Conservation (phyloP, 1,140 invertebrate genomes). For the Heliconius hewitsoni region DNA sequence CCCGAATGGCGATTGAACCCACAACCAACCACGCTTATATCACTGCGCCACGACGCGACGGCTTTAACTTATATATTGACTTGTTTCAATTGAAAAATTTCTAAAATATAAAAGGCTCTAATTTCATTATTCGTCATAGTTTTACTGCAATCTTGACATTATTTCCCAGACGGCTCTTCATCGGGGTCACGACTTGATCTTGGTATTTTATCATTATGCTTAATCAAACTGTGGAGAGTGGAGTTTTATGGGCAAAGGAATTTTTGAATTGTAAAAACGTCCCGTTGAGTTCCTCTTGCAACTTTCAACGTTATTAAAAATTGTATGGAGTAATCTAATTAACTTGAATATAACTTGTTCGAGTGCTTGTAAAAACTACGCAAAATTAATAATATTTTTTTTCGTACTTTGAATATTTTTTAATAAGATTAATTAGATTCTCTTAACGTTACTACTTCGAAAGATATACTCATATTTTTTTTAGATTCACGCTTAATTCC, state of each 20-base stretch:
- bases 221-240: background rate
- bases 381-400: background rate
- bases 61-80: too few relatives aligned
- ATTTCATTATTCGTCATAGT: background rate
- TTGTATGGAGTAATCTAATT: background rate
- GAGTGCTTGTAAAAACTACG: background rate
- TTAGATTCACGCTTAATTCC: background rate
- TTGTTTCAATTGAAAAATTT: background rate
- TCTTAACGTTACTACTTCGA: too few relatives aligned
- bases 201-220: background rate
- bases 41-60: too few relatives aligned
- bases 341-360: background rate
- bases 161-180: background rate
- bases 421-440: too few relatives aligned
- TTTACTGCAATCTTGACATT: constrained; percentile 1
- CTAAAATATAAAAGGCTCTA: background rate
- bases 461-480: background rate
- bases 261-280: background rate
- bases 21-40: too few relatives aligned
- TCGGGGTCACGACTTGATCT: background rate
- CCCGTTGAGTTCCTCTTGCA: background rate
- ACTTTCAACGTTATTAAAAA: background rate
- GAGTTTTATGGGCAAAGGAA: background rate
- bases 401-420: too few relatives aligned
- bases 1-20: rapidly evolving